Base-by-base conservation (phyloP, 2,797 vertebrate genomes). In the Alauda arvensis region DNA sequence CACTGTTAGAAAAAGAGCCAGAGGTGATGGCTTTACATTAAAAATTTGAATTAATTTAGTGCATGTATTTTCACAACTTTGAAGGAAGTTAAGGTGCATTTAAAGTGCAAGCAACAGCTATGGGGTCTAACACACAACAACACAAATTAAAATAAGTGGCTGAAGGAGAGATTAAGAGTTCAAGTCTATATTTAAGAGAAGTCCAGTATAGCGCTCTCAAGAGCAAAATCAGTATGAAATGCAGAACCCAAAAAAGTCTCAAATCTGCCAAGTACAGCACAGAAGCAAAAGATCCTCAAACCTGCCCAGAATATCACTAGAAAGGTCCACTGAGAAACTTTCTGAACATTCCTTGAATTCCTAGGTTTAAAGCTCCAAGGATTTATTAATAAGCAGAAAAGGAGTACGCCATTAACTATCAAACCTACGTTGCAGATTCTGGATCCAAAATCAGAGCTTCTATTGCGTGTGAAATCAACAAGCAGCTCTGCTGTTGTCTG, bases 401-500 rank as follows among this genome's bases (percentile, higher is more conserved):
- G 55, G 49, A 91, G 10, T n/a, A 52, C 40, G 51, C 56, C 87
- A 42, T 49, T 63, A 77, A 84, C 26, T 75, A 79, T 62, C 59
- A 91, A 60, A 93, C 95, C 96, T 96, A 99, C 99, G 98, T 99
- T 94, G 97, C 98, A 45, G 98, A 98, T 77, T 99, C 99, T 37
- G 98, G 98, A 95, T 99, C 98, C 93, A 99, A 97, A 94, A 99
- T 98, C 88, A 99, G 97, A 60, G 99, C 98, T 96, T 99, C 99
- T 68, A 99, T 98, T 8, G 99, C 98, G 46, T 99, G 98, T 9
- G 99, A 98, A 92, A 99, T 98, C 12, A 99, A 97, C 88, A 99
- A 94, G 93, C 99, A 99, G 96, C 99, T 99, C 96, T 99, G 99
- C 92, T 99, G 99, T 92, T 99, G 99, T 93, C 99, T 99, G 95